A percentile compares a stretch with the other conserved stretches of the same genome.
Conservation (phyloP, 2,888 invertebrate species). For the Seladonia tumulorum region DNA sequence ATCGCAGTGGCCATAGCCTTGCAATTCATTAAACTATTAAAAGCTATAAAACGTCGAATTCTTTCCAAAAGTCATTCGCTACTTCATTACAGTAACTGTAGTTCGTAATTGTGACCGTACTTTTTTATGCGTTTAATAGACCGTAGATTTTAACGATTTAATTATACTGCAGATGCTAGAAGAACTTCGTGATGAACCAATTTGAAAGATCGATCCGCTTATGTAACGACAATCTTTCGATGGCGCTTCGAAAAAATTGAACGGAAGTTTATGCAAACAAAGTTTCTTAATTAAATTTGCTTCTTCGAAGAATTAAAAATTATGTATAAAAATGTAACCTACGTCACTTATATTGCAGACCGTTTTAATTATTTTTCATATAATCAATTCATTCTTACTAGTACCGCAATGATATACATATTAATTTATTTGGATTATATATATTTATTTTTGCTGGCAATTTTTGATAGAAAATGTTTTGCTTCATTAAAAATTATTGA, state of each 20-base stretch:
- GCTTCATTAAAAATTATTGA: background rate
- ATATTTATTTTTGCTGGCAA: no score
- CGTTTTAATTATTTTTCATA: background rate
- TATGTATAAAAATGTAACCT: background rate
- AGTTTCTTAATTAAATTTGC: slow-evolving; percentile 22
- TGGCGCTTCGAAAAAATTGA: background rate
- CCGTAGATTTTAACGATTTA: slow-evolving; percentile 18
- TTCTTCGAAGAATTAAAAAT: background rate
- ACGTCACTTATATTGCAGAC: background rate
- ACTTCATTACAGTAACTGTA: background rate
- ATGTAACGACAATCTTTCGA: background rate
- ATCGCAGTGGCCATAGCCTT: no score
- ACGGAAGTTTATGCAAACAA: background rate
- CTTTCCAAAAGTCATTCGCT: background rate
- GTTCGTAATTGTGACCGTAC: background rate
- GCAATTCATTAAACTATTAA: background rate
- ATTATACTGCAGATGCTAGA: slow-evolving; percentile 4
- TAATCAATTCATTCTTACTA: background rate
- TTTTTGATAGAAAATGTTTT: background rate
- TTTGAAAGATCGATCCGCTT: slow-evolving; percentile 16
- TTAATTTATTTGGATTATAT: background rate
- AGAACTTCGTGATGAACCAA: background rate
- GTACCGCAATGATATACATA: background rate
- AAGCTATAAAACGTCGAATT: background rate
- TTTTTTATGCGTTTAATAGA: background rate